These are phyloP conservation scores for Emys orbicularis DNA, from an alignment of 2,797 vertebrate species.

Conservation along the genomic window DNA sequence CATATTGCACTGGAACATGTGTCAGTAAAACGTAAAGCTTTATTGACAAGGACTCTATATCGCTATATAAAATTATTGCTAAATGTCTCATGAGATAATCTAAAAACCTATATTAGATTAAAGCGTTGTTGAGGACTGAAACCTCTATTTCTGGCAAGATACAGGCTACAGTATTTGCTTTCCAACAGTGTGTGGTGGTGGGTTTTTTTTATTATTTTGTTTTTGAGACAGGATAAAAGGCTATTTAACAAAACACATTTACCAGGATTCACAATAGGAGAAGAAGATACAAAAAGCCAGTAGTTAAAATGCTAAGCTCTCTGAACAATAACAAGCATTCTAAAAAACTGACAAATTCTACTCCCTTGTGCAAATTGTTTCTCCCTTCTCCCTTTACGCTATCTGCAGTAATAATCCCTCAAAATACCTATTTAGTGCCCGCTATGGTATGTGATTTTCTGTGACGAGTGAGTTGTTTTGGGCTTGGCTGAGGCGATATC, in stretches of 20 bases:
- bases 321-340: neutral
- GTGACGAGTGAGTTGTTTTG: conserved; percentile 24
- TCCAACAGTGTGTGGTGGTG: neutral
- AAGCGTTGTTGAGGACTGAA: neutral
- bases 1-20: conserved; percentile 19
- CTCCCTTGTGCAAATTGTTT: neutral
- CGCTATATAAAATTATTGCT: conserved; percentile 41
- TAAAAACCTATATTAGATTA: neutral
- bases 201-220: neutral
- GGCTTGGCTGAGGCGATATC: neutral
- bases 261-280: neutral
- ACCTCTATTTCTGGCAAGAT: neutral
- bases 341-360: neutral
- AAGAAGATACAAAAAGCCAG: neutral
- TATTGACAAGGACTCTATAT: conserved; percentile 28
- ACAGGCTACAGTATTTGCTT: neutral
- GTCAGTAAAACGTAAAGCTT: conserved; percentile 42
- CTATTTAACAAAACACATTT: neutral
- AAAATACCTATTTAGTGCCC: neutral
- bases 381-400: neutral
- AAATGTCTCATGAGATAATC: neutral
- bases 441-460: neutral
- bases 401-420: neutral
- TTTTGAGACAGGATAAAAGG: neutral
- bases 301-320: neutral